Conservation (phyloP, 2,888 invertebrate genomes). For the Cosmorhoe ocellata region DNA sequence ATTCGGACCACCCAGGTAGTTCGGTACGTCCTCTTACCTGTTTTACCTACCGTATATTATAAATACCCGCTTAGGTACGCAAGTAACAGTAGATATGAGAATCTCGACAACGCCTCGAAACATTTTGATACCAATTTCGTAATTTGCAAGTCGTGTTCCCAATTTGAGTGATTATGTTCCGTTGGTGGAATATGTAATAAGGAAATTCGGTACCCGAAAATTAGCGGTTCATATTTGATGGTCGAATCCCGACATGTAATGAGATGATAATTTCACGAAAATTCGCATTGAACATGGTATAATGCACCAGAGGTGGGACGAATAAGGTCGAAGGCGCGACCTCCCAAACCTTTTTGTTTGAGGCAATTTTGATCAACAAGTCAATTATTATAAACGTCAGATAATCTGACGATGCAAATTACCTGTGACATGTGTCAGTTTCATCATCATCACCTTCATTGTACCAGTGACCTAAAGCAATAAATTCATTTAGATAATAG, state of each 20-base stretch:
- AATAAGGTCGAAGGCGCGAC: conserved; percentile 20
- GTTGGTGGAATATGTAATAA: conserved; percentile 65
- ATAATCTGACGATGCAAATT: conserved; percentile 9
- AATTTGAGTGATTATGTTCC: conserved; percentile 71
- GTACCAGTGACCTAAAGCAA: conserved; percentile 20
- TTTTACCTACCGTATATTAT: conserved; percentile 38
- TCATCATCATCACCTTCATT: conserved; percentile 14
- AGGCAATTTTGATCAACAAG: conserved; percentile 12
- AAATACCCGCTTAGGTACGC: conserved; percentile 18
- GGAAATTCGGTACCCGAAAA: conserved; percentile 56
- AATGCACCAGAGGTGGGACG: conserved; percentile 18
- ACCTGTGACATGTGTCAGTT: conserved; percentile 4
- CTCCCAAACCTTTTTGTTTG: conserved; percentile 20
- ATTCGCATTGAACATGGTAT: conserved; percentile 42
- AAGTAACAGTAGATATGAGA: conserved; percentile 38
- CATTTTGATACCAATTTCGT: conserved; percentile 66
- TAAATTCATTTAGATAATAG: conserved; percentile 24
- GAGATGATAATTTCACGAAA: conserved; percentile 64
- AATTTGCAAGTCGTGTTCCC: conserved; percentile 74
- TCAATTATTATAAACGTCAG: conserved; percentile 19
- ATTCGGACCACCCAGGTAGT: conserved; percentile 77
- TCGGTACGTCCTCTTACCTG: conserved; percentile 55
- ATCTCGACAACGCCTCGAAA: conserved; percentile 43
- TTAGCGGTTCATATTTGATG: conserved; percentile 53
- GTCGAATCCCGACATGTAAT: conserved; percentile 53